These are phyloP conservation scores for Coremacera marginata DNA, from an alignment of 2,888 invertebrate genomes.

Conservation along the genomic window DNA sequence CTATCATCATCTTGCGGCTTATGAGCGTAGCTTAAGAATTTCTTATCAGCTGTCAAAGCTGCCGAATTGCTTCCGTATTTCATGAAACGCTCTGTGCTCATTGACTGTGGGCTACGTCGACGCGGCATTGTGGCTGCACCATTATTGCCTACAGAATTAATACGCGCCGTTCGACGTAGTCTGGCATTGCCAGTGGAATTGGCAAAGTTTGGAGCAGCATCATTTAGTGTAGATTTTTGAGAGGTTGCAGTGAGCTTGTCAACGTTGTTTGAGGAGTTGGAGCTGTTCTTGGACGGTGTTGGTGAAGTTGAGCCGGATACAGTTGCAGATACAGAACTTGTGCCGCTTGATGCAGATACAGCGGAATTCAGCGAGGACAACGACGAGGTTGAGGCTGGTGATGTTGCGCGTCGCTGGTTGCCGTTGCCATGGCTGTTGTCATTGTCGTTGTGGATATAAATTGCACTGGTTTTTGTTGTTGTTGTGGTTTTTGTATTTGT, in stretches of 20 bases:
- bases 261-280: not conserved
- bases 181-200: constrained; percentile 13
- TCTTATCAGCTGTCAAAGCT: constrained; percentile 62
- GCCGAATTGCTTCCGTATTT: constrained; percentile 48
- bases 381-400: constrained; percentile 31
- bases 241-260: constrained; percentile 30
- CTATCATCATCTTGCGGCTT: constrained; percentile 60
- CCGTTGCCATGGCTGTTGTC: constrained; percentile 40
- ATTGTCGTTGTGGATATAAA: constrained; percentile 34
- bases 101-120: constrained; percentile 53
- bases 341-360: not conserved
- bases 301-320: constrained; percentile 41
- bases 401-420: constrained; percentile 44
- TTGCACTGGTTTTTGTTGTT: constrained; percentile 41
- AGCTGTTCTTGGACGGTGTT: constrained; percentile 29
- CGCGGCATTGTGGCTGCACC: constrained; percentile 65
- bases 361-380: constrained; percentile 6
- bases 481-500: constrained; percentile 51
- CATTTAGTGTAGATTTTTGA: constrained; percentile 26
- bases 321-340: constrained; percentile 29
- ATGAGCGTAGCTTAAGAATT: constrained; percentile 56
- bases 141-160: constrained; percentile 47
- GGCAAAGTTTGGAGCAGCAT: constrained; percentile 25
- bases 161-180: not conserved
- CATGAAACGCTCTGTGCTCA: constrained; percentile 37